Base-by-base conservation (phyloP, 2,797 vertebrate genomes). In the Pseudocheirus occidentalis region DNA sequence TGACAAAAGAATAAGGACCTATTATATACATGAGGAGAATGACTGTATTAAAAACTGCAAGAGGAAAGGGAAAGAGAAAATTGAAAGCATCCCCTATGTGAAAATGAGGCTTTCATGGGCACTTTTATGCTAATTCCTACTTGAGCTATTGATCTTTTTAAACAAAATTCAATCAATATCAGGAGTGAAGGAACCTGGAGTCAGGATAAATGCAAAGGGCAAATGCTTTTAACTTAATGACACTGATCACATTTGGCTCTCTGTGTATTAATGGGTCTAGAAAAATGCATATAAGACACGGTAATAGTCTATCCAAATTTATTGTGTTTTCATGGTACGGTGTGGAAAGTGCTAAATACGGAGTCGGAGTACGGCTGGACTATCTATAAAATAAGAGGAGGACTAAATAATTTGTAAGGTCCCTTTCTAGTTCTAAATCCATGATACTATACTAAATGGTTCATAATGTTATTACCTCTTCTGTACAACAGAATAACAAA, bases 121-220 rank as follows among this genome's bases (percentile, higher is more conserved):
- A 57, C 52, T 95, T 46, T 89, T 21, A 92, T 90, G 40, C 91
- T 90, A 96, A 94, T 10, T 29, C 54, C 18, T 24, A 96, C 18
- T 95, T 96, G 95, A 55, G 2, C 40, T 50, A 96, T 52, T 95
- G 95, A 98, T 97, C 97, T 97, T 94, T 91, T 95, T 95, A 56
- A 95, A 92, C 91, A 97, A 6, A 97, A 34, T 3, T 87, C 59
- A 93, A 55, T 94, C 95, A 97, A 58, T n/a, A 81, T 96, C 93
- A 95, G 52, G 31, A 55, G 4, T 62, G 96, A 96, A 0, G 0
- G 97, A 87, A 92, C 56, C 87, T 90, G 58, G 96, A 94, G 95
- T 81, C 97, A 56, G 87, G 96, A 94, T 95, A 95, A 95, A 92
- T 0, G 0, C 1, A 87, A 5, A 9, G 81, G 95, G 55, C 94